Percentiles rank a stretch among this genome's conserved stretches.
Conservation (phyloP, 2,113 vertebrate species). For the pig (Sus scrofa) region T2T-Sscrofa CM000814.6:133706501-133707000, state of each 20-base stretch:
- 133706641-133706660: not conserved
- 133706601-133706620: not conserved
- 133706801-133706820: conserved; percentile 10
- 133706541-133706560: conserved; percentile 70
- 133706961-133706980: conserved; percentile 67
- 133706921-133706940: not conserved
- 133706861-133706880: not conserved
- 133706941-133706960: conserved; percentile 45
- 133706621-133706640: not conserved
- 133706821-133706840: not conserved
- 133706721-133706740: not conserved
- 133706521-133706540: conserved; percentile 65
- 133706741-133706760: conserved; percentile 18
- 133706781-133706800: not conserved
- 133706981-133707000: conserved; percentile 73
- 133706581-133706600: not conserved
- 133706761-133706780: not conserved
- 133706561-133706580: not conserved
- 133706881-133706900: not conserved
- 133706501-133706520: conserved; percentile 74
- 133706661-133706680: not conserved
- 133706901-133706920: not conserved
- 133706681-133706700: not conserved
- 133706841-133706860: not conserved
- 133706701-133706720: not conserved